Percentiles rank a stretch among this genome's conserved stretches.
phyloP scores from a whole-genome alignment of 2,113 vertebrate genomes.

The Hyaena hyaena region DNA sequence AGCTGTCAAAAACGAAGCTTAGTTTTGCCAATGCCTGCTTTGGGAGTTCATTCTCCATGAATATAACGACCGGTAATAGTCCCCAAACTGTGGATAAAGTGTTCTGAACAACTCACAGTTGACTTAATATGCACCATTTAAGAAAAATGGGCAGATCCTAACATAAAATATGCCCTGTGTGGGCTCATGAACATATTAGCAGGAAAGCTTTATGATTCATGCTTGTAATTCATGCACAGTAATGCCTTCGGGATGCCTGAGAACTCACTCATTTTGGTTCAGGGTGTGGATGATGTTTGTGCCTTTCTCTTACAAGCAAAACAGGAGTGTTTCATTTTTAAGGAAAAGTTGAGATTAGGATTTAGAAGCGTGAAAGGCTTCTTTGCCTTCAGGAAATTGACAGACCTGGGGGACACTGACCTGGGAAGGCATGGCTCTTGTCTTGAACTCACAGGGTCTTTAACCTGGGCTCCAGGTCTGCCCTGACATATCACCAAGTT shows the following conservation, averaged over 20 bases:
- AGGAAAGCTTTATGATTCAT: slow-evolving; percentile 38
- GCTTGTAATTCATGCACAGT: not conserved
- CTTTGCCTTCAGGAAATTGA: not conserved
- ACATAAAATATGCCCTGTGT: slow-evolving; percentile 28
- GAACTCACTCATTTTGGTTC: not conserved
- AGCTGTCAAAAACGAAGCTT: not conserved
- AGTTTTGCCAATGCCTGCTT: not conserved
- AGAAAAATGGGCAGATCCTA: slow-evolving; percentile 68
- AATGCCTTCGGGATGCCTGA: not conserved
- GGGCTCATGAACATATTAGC: slow-evolving; percentile 54
- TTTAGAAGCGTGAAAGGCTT: not conserved
- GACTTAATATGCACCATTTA: slow-evolving; percentile 71
- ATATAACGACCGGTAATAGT: slow-evolving; percentile 62
- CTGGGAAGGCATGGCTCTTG: not conserved
- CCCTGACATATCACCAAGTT: not conserved
- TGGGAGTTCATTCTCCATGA: slow-evolving; percentile 48
- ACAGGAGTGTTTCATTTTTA: not conserved
- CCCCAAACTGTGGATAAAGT: slow-evolving; percentile 77
- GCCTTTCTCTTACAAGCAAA: not conserved
- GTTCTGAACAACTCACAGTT: slow-evolving; percentile 69
- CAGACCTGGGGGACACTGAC: not conserved
- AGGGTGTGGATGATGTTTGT: not conserved
- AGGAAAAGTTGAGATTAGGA: not conserved
- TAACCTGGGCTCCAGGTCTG: not conserved
- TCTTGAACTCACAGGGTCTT: not conserved